Percentiles rank a stretch among this genome's conserved stretches.
phyloP scores from a whole-genome alignment of 2,113 vertebrate species.

The Tylochromis polylepis region DNA sequence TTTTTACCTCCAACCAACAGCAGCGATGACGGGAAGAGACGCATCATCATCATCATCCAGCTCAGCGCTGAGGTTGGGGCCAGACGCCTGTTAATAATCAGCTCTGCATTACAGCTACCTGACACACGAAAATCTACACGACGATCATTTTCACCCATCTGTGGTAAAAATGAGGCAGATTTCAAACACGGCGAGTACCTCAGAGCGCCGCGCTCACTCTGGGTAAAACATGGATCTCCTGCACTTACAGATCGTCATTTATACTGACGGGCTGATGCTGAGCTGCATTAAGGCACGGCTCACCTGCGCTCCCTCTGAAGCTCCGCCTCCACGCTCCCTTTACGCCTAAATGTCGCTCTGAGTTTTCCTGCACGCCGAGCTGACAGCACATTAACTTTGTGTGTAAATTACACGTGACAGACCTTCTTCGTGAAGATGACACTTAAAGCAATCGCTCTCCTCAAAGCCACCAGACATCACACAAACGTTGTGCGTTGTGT shows the following conservation, averaged over 20 bases:
- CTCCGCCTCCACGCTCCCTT: not conserved
- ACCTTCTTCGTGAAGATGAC: too few species aligned
- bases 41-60: not conserved
- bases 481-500: too few species aligned
- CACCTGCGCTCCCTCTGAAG: rapidly evolving
- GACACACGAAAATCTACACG: not conserved
- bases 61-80: not conserved
- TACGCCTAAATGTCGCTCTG: not conserved
- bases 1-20: not conserved
- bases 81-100: not conserved
- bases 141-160: not conserved
- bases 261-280: not conserved
- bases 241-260: too few species aligned
- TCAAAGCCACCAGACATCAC: too few species aligned
- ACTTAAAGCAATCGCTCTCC: too few species aligned
- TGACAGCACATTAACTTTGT: too few species aligned
- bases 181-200: not conserved
- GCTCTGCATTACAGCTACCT: not conserved
- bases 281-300: not conserved
- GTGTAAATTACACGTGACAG: not conserved
- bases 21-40: not conserved
- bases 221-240: not conserved
- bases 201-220: not conserved
- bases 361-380: not conserved
- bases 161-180: not conserved